A percentile compares a stretch with the other conserved stretches of the same genome.
Conservation (phyloP, 2,113 vertebrate genomes). For the Cyanoramphus novaezelandiae region DNA sequence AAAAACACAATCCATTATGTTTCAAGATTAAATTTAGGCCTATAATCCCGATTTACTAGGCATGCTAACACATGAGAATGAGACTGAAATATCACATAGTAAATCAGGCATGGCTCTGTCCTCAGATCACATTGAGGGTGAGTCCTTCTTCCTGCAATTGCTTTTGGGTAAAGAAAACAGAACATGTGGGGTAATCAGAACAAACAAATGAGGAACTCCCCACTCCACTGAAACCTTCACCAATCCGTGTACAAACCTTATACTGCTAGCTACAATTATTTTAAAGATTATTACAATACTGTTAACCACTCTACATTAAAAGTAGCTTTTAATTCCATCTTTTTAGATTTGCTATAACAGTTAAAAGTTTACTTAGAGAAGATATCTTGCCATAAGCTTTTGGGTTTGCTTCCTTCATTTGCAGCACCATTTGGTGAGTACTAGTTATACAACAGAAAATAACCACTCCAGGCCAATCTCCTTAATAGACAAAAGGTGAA, state of each 20-base stretch:
- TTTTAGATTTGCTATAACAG: neutral
- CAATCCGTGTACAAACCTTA: neutral
- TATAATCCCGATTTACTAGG: neutral
- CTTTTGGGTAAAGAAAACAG: neutral
- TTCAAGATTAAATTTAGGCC: neutral
- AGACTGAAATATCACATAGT: neutral
- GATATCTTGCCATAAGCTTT: neutral
- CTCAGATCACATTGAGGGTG: neutral
- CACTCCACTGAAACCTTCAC: neutral
- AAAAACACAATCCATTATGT: neutral
- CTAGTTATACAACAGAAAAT: neutral
- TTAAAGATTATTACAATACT: neutral
- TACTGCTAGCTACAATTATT: neutral
- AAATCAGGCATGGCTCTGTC: neutral
- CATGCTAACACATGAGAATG: neutral
- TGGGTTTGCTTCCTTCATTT: neutral
- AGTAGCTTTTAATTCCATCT: neutral
- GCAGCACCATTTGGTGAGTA: neutral
- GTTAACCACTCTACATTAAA: neutral
- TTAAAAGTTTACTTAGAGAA: neutral
- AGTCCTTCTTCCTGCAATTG: neutral
- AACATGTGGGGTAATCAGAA: accelerated
- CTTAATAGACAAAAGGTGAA: slow-evolving; percentile 25
- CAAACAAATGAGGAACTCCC: neutral
- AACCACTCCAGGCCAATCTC: neutral